Base-by-base conservation (phyloP, 2,113 vertebrate genomes). In the Coryphaenoides rupestris region DNA sequence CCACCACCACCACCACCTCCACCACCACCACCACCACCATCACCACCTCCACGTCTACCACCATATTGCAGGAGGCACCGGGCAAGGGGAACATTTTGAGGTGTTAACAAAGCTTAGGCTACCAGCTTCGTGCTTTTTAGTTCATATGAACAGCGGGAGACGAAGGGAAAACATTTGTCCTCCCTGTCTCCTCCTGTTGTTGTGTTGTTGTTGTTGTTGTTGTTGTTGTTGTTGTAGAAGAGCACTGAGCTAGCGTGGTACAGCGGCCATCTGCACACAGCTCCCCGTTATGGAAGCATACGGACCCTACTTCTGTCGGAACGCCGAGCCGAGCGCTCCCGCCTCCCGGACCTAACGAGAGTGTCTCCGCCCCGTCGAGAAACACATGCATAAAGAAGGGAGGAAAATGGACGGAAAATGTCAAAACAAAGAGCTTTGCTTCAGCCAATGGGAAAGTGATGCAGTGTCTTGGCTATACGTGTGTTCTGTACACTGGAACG, bases 271-370 rank as follows among this genome's bases (percentile, higher is more conserved):
- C 57, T 5, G 10, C 24, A 52, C 70, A 60, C 24, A 65, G 62
- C 52, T 64, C 21, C 4, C 22, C 63, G n/a, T 68, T 23, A 19
- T 58, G 57, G 74, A 73, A 82, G 55, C 68, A 65, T 65, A 49
- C 57, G 57, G 60, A 33, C 59, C 24, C n/a, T n/a, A n/a, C 26
- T 26, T 40, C 49, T 60, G 65, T 74, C 14, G 2, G 45, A 45
- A 60, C 59, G 73, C 73, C 84, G 77, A n/a, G n/a, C n/a, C n/a
- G n/a, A n/a, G 71, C 80, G 63, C 66, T 84, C 62, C 65, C 59
- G 60, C 68, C 76, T 56, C 33, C 21, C 61, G 72, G 58, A 57
- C 54, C 75, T 49, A 21, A 63, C 62, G 59, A 53, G 66, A 78
- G 67, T 72, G 53, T 72, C 71, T 19, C 23, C 17, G 9, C 65